These are phyloP conservation scores for Casuarius casuarius DNA, from an alignment of 2,113 vertebrate species.

Conservation along the genomic window DNA sequence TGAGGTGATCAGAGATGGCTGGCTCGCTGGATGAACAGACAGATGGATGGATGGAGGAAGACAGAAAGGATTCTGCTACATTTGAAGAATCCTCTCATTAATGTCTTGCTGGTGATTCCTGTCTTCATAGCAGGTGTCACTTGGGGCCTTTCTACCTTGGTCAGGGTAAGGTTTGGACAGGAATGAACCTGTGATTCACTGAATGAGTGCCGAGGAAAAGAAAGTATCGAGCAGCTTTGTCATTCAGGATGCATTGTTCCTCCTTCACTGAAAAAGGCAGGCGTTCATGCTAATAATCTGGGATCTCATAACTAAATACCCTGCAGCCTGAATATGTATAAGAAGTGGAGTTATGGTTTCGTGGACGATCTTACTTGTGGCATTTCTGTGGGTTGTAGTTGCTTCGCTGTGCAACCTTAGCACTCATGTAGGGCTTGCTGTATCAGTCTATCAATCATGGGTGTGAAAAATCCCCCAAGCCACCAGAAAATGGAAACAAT, in stretches of 20 bases:
- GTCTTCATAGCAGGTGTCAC: background rate
- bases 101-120: background rate
- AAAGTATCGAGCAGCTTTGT: background rate
- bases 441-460: background rate
- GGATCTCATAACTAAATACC: constrained; percentile 42
- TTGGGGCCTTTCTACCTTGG: background rate
- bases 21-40: background rate
- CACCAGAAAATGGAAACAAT: constrained; percentile 50
- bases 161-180: rapidly evolving
- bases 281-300: background rate
- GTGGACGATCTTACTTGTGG: constrained; percentile 2
- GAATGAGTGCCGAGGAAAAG: background rate
- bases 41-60: background rate
- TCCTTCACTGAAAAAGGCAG: background rate
- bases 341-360: background rate
- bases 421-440: background rate
- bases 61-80: background rate
- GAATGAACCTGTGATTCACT: background rate
- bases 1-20: background rate
- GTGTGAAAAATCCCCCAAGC: constrained; percentile 38
- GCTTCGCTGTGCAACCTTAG: background rate
- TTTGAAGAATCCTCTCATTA: background rate
- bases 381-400: background rate
- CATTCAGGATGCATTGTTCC: background rate
- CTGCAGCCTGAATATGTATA: constrained; percentile 34